phyloP scores from a whole-genome alignment of 1,140 invertebrate genomes.

The Drosophila repletoides region DNA sequence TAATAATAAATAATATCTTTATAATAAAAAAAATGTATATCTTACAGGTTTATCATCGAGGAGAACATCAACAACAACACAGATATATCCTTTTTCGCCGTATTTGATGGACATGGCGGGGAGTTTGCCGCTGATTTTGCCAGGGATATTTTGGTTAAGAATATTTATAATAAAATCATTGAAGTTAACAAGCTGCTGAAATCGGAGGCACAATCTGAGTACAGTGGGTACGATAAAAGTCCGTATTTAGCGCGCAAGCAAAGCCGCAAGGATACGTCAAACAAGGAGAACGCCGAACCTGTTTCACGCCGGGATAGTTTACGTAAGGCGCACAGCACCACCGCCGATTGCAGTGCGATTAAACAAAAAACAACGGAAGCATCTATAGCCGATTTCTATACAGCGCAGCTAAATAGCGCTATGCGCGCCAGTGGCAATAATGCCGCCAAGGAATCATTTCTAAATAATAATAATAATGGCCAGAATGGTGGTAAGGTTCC shows the following conservation, averaged over 20 bases:
- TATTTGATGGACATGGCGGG: constrained; percentile 97
- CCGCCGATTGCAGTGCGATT: constrained; percentile 58
- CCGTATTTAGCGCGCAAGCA: constrained; percentile 71
- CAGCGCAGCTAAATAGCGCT: constrained; percentile 67
- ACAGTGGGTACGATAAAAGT: constrained; percentile 63
- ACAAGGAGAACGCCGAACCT: constrained; percentile 73
- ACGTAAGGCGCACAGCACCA: constrained; percentile 66
- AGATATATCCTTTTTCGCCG: constrained; percentile 92
- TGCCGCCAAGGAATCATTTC: constrained; percentile 63
- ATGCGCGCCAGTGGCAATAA: constrained; percentile 55
- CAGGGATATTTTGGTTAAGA: constrained; percentile 90
- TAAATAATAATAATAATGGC: constrained; percentile 69
- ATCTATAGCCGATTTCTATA: constrained; percentile 68
- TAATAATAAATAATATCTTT: too few species aligned
- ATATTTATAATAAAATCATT: constrained; percentile 88
- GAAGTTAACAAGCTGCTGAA: constrained; percentile 87
- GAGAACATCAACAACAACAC: constrained; percentile 88
- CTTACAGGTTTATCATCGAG: constrained; percentile 87
- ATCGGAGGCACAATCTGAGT: constrained; percentile 17
- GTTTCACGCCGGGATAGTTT: constrained; percentile 68
- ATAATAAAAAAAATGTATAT: too few species aligned
- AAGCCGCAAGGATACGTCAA: constrained; percentile 59
- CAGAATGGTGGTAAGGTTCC: constrained; percentile 42
- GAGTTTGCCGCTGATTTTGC: constrained; percentile 97
- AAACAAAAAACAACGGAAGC: constrained; percentile 67